Evolutionary conservation across 2,113 vertebrate species (phyloP).

Genomic region (Ceyx melanurus): DNA sequence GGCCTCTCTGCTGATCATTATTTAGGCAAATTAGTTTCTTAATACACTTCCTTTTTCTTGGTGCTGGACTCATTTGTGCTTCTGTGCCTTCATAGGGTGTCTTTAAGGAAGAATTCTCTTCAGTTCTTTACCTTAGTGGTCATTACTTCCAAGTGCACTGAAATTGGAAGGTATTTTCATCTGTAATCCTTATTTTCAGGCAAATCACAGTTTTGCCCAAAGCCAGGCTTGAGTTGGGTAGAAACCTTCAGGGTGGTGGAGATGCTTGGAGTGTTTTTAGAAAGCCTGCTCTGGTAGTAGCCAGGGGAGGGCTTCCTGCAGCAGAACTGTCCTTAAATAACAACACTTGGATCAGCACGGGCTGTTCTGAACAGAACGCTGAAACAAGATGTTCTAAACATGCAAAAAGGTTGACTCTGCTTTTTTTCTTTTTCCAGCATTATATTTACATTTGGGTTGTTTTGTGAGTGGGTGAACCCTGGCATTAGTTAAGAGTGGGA

Average conservation of each 20-base stretch:
- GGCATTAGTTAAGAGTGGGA: not conserved
- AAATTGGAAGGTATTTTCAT: not conserved
- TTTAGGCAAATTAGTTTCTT: not conserved
- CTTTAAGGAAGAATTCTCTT: not conserved
- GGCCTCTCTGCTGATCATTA: not conserved
- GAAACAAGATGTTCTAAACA: not conserved
- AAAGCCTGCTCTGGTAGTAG: not conserved
- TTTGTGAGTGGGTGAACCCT: not conserved
- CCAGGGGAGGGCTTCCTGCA: not conserved
- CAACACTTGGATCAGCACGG: not conserved
- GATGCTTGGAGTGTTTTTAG: not conserved
- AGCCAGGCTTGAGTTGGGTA: not conserved
- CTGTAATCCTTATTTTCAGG: not conserved
- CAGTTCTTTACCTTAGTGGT: not conserved
- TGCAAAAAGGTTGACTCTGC: not conserved
- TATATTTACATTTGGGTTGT: not conserved
- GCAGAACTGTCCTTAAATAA: not conserved
- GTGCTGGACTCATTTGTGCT: not conserved
- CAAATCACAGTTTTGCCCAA: not conserved
- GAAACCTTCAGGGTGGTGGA: not conserved
- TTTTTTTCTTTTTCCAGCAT: not conserved
- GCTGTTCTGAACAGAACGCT: not conserved
- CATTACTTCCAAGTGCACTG: not conserved
- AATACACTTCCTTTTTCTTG: not conserved
- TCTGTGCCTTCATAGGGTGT: not conserved